These are phyloP conservation scores for Stratiomys singularior DNA, from an alignment of 2,888 invertebrate genomes.

Conservation along the genomic window DNA sequence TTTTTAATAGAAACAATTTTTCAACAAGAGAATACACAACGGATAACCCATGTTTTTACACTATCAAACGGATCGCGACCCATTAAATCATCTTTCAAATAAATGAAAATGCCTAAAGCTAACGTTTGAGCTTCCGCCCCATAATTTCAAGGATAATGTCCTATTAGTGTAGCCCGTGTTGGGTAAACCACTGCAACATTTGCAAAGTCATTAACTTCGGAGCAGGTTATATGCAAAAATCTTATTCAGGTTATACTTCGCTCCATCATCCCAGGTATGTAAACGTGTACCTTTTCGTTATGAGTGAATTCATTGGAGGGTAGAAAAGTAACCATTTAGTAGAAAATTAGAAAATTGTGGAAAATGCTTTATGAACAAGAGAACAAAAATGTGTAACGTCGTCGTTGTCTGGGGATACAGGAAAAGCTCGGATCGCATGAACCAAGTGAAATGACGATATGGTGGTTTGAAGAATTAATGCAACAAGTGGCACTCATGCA, in stretches of 20 bases:
- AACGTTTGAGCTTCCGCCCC: background rate
- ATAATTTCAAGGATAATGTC: constrained; percentile 47
- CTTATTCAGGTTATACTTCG: constrained; percentile 46
- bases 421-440: background rate
- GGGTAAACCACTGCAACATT: constrained; percentile 46
- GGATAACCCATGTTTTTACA: no score
- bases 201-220: constrained; percentile 48
- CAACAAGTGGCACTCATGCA: constrained; percentile 52
- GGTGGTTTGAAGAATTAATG: constrained; percentile 50
- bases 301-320: background rate
- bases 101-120: background rate
- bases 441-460: constrained; percentile 21
- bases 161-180: constrained; percentile 48
- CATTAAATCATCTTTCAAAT: constrained; percentile 4
- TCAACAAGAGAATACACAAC: no score
- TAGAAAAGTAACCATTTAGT: constrained; percentile 23
- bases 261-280: constrained; percentile 10
- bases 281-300: no score
- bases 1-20: no score
- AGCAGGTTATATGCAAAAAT: constrained; percentile 46
- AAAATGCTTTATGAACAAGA: constrained; percentile 16
- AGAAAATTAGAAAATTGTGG: constrained; percentile 42
- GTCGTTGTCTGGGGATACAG: constrained; percentile 1
- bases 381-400: constrained; percentile 7
- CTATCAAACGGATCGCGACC: no score